Percentiles rank a stretch among this genome's conserved stretches.
Conservation (phyloP, 1,140 invertebrate genomes). For the Lutraria rhynchaena region DNA sequence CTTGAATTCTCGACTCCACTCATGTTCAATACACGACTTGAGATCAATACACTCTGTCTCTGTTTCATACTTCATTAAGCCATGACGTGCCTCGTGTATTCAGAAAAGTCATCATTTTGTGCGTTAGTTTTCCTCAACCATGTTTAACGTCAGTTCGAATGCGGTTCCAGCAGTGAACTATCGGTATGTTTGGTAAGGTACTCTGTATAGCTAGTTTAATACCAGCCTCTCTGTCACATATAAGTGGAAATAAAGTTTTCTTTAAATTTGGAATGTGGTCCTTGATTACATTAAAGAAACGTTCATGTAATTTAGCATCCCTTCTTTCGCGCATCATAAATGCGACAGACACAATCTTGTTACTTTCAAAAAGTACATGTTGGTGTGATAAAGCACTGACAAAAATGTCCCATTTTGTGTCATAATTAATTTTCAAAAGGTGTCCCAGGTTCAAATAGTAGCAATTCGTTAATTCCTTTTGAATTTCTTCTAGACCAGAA, state of each 20-base stretch:
- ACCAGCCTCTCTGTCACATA: conserved; percentile 14
- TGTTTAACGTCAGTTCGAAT: background rate
- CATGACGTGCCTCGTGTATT: background rate
- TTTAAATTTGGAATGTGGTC: conserved; percentile 11
- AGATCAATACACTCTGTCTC: background rate
- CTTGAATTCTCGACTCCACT: conserved; percentile 2
- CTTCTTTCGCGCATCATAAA: conserved; percentile 15
- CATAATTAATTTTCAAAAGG: background rate
- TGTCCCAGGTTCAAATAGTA: background rate
- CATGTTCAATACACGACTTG: background rate
- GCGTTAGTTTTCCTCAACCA: background rate
- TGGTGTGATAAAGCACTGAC: background rate
- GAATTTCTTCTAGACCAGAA: conserved; percentile 3
- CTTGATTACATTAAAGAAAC: conserved; percentile 15
- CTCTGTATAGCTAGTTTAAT: background rate
- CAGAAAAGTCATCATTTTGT: background rate
- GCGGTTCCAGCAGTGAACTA: conserved; percentile 19
- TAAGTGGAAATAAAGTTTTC: background rate
- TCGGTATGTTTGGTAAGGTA: conserved; percentile 18
- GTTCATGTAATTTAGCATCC: conserved; percentile 13
- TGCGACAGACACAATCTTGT: background rate
- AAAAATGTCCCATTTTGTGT: background rate
- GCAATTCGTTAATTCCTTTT: background rate
- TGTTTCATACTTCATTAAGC: background rate
- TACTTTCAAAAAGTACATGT: conserved; percentile 5